Conservation (phyloP, 2,113 vertebrate genomes). For the Anguilla rostrata region DNA sequence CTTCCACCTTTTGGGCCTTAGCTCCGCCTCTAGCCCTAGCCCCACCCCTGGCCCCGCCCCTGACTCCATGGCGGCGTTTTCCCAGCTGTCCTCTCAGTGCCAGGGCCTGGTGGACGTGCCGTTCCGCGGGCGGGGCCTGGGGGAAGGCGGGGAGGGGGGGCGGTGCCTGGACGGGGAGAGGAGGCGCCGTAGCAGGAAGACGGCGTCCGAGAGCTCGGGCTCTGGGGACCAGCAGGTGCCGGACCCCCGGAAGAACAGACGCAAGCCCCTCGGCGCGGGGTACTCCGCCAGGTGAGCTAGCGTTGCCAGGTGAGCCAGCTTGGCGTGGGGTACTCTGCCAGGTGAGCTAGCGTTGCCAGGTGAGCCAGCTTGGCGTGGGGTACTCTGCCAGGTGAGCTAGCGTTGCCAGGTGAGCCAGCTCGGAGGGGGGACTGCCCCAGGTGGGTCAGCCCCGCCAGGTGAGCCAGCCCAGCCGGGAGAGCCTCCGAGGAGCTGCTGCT, state of each 20-base stretch:
- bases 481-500: background rate
- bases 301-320: constrained; percentile 45
- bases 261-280: constrained; percentile 87
- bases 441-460: constrained; percentile 56
- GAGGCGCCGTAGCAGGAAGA: constrained; percentile 63
- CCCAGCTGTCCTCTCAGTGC: constrained; percentile 72
- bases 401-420: background rate
- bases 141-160: constrained; percentile 62
- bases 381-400: constrained; percentile 86
- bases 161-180: constrained; percentile 59
- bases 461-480: background rate
- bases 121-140: constrained; percentile 72
- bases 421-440: constrained; percentile 83
- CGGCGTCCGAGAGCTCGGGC: constrained; percentile 54
- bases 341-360: constrained; percentile 67
- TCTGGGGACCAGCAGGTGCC: constrained; percentile 76
- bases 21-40: constrained; percentile 50
- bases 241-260: constrained; percentile 84
- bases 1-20: constrained; percentile 78
- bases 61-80: constrained; percentile 56
- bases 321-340: constrained; percentile 83
- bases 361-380: constrained; percentile 65
- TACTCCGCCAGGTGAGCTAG: constrained; percentile 86
- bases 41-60: constrained; percentile 45
- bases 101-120: constrained; percentile 85